Base-by-base conservation (phyloP, 2,888 invertebrate species). In the Zygothrica quintamaculata region DNA sequence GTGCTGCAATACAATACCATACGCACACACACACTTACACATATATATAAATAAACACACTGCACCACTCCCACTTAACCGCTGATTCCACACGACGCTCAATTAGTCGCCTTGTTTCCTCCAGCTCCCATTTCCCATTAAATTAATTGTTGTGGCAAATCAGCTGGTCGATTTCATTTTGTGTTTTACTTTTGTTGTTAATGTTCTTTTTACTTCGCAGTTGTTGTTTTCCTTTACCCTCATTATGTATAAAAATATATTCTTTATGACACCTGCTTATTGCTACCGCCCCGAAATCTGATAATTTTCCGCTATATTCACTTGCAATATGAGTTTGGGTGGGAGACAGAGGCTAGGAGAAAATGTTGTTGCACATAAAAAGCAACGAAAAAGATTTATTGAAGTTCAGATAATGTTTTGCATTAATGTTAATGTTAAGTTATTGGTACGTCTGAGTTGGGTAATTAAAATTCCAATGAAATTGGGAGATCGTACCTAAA, bases 391-490 rank as follows among this genome's bases (percentile, higher is more conserved):
- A 57, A 75, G 34, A 67, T 78, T 78, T 78, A 85, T 74, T 65
- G 51, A 39, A 37, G 46, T 48, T 44, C 57, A 77, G 77, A 78
- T 78, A 78, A 81, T 74, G 57, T 74, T 65, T 71, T 29, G 43
- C 66, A 66, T 82, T 67, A 42, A 56, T 61, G 53, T 50, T 57
- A 56, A 56, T 57, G 39, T 57, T 55, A 34, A 37, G 57, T 58
- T 58, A 42, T 37, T 42, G 43, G 11, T 58, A 46, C 31, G 37
- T 42, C 33, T n/a, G 31, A 33, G 25, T 25, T 29, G 29, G 22
- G 75, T 58, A 72, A 86, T 79, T 79, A 79, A 79, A 84, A 79
- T 79, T 86, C 87, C 84, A 51, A 50, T 59, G 64, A 86, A 79
- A 79, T n/a, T 86, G 47, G 58, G 46, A 59, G 34, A 44, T 62